These are phyloP conservation scores for Plecotus auritus DNA, from an alignment of 2,113 vertebrate species.

Conservation along the genomic window DNA sequence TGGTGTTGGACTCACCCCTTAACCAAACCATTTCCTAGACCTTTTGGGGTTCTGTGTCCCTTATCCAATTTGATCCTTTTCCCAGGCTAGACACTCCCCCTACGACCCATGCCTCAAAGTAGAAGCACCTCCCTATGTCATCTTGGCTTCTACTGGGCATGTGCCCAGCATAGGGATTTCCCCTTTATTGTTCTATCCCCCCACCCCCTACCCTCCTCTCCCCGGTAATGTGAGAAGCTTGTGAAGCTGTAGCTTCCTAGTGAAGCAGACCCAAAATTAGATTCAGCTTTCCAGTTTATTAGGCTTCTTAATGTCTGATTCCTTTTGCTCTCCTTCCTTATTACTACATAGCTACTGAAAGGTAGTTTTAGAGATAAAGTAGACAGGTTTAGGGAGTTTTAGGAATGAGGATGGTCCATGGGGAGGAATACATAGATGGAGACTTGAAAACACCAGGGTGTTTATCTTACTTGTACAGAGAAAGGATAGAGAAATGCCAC, in stretches of 20 bases:
- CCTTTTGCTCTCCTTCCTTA: background rate
- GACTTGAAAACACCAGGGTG: too few species aligned
- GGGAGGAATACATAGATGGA: too few species aligned
- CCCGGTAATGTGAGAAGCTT: background rate
- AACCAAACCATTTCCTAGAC: background rate
- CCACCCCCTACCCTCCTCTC: background rate
- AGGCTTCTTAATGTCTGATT: background rate
- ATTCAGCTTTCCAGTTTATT: background rate
- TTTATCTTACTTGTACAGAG: too few species aligned
- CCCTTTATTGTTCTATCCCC: background rate
- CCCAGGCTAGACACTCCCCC: background rate
- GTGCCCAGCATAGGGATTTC: background rate
- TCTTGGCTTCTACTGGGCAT: background rate
- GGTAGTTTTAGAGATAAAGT: too few species aligned
- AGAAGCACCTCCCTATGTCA: background rate
- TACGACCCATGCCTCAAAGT: background rate
- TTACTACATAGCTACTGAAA: background rate
- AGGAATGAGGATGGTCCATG: too few species aligned
- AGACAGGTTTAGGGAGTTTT: too few species aligned
- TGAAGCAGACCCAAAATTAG: background rate
- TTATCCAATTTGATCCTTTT: background rate
- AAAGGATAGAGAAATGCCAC: too few species aligned
- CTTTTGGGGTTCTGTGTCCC: background rate
- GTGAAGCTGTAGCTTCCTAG: background rate
- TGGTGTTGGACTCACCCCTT: background rate